A percentile compares a stretch with the other conserved stretches of the same genome.
These are phyloP conservation scores for Apotomis betuletana DNA, from an alignment of 2,888 invertebrate species.

Conservation along the genomic window DNA sequence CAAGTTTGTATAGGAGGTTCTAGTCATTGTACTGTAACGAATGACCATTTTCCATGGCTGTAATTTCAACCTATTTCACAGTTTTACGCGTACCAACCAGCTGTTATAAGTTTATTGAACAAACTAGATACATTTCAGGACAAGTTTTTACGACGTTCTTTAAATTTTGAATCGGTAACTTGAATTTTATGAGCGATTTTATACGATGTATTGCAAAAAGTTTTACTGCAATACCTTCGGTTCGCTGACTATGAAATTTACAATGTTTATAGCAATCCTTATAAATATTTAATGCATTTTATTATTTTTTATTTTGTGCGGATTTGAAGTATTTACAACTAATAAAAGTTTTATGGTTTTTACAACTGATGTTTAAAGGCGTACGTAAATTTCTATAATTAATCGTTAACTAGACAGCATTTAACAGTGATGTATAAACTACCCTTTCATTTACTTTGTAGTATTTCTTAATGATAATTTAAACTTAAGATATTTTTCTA, in stretches of 20 bases:
- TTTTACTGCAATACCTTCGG: neutral
- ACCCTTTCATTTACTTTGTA: too few species aligned
- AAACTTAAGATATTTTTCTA: too few species aligned
- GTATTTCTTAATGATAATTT: too few species aligned
- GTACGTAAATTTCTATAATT: too few species aligned
- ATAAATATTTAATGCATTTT: too few species aligned
- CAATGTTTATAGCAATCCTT: neutral
- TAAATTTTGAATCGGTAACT: neutral
- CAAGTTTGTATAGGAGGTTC: neutral
- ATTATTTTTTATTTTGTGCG: too few species aligned
- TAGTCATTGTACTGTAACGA: conserved; percentile 26
- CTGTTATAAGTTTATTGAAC: conserved; percentile 25
- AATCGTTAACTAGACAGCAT: too few species aligned
- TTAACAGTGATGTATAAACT: too few species aligned
- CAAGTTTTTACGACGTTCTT: neutral
- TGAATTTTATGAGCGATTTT: neutral
- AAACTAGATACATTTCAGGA: neutral
- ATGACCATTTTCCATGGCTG: conserved; percentile 22
- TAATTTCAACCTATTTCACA: conserved; percentile 39
- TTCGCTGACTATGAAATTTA: neutral
- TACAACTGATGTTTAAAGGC: too few species aligned
- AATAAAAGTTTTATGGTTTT: too few species aligned
- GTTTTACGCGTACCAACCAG: conserved; percentile 35
- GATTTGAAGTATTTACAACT: neutral
- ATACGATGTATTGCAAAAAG: neutral